phyloP scores from a whole-genome alignment of 2,797 vertebrate genomes.

The Semotilus atromaculatus region DNA sequence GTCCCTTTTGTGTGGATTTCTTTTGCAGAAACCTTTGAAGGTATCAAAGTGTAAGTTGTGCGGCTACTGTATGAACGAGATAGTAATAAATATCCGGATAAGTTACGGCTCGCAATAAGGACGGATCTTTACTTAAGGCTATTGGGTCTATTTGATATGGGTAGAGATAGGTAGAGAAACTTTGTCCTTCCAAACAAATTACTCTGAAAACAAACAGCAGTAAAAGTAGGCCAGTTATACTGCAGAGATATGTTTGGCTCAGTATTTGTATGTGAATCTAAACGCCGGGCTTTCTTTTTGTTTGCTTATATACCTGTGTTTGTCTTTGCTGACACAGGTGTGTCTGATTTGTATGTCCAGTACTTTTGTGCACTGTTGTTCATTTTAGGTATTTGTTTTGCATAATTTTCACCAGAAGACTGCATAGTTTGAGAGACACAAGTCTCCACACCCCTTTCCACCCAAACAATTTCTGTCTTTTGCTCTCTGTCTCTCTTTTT shows the following conservation, averaged over 20 bases:
- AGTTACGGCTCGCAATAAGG: too few relatives aligned
- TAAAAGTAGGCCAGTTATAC: slow-evolving; percentile 77
- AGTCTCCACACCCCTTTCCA: slow-evolving; percentile 15
- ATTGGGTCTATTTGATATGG: too few relatives aligned
- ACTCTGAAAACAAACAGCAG: too few relatives aligned
- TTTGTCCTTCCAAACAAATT: too few relatives aligned
- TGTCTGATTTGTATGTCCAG: neutral
- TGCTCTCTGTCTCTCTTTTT: slow-evolving; percentile 25
- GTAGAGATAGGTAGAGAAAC: too few relatives aligned
- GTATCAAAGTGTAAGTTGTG: too few relatives aligned
- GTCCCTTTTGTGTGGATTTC: too few relatives aligned
- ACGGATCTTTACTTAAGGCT: too few relatives aligned
- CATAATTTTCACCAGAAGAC: neutral
- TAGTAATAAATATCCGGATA: too few relatives aligned
- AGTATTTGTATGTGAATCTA: neutral
- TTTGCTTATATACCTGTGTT: neutral
- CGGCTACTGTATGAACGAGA: too few relatives aligned
- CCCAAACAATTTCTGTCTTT: slow-evolving; percentile 9
- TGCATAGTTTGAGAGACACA: slow-evolving; percentile 4
- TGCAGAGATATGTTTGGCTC: neutral
- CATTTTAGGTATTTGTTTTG: neutral
- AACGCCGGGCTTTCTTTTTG: neutral
- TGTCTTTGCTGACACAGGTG: neutral
- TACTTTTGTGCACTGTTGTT: neutral
- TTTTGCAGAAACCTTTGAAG: too few relatives aligned